Conservation (phyloP, 2,888 invertebrate species). For the Drosophila ustulata region DNA sequence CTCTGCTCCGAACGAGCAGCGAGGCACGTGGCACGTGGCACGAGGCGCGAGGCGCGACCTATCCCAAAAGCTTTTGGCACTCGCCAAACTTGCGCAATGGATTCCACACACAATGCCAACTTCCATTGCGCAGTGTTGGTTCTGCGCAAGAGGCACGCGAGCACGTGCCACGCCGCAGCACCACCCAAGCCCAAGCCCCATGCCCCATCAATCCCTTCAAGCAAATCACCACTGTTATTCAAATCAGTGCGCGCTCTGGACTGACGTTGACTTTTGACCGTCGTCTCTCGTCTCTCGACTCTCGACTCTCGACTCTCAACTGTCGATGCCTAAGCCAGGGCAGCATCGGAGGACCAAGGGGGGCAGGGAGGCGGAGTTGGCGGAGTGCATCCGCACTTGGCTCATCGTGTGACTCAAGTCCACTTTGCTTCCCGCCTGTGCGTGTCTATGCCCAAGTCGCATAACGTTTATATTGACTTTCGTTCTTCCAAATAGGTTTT, state of each 20-base stretch:
- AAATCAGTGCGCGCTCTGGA: slow-evolving; percentile 63
- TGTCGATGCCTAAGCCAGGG: slow-evolving; percentile 20
- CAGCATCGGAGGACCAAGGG: background rate
- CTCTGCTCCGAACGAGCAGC: slow-evolving; percentile 17
- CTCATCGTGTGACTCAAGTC: slow-evolving; percentile 1
- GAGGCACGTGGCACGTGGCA: background rate
- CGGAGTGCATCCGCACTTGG: slow-evolving; percentile 30
- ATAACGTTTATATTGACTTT: slow-evolving; percentile 67
- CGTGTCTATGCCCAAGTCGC: slow-evolving; percentile 55
- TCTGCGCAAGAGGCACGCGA: slow-evolving; percentile 58
- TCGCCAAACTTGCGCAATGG: background rate
- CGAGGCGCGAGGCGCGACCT: slow-evolving; percentile 65
- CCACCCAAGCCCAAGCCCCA: slow-evolving; percentile 39
- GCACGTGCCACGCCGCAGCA: slow-evolving; percentile 72
- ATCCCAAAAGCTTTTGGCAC: slow-evolving; percentile 64
- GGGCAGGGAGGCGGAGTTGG: background rate
- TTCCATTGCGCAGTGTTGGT: slow-evolving; percentile 75
- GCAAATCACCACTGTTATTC: slow-evolving; percentile 47
- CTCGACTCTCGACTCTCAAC: slow-evolving; percentile 54
- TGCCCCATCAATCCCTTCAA: slow-evolving; percentile 2
- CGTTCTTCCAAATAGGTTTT: slow-evolving; percentile 72
- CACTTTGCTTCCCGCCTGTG: slow-evolving; percentile 39
- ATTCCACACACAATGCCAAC: slow-evolving; percentile 15
- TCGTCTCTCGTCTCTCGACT: slow-evolving; percentile 60
- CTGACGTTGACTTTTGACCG: slow-evolving; percentile 53